phyloP scores from a whole-genome alignment of 2,888 invertebrate species.

The Heliconius erato region DNA sequence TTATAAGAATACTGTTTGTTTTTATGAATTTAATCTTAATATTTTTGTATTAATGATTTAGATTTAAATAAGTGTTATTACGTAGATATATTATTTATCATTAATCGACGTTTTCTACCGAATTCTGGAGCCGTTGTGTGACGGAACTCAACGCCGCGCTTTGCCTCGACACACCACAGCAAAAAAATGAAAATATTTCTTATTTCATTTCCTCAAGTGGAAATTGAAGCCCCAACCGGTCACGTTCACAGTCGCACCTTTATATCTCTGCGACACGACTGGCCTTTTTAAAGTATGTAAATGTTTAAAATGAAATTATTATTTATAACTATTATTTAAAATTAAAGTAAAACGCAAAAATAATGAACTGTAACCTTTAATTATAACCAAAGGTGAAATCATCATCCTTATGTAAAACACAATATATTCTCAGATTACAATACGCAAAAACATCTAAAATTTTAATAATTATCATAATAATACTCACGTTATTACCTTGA shows the following conservation, averaged over 20 bases:
- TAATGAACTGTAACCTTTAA: neutral
- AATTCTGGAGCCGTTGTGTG: neutral
- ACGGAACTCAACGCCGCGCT: too few relatives aligned
- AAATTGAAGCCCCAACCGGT: too few relatives aligned
- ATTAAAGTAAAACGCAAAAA: neutral
- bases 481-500: constrained; percentile 29
- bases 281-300: neutral
- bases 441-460: constrained; percentile 29
- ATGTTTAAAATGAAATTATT: neutral
- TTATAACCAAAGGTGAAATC: neutral
- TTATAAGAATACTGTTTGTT: neutral
- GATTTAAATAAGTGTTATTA: neutral
- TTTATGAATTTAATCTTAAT: neutral
- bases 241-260: too few relatives aligned
- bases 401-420: neutral
- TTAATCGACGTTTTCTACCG: neutral
- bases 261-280: neutral
- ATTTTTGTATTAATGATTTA: neutral
- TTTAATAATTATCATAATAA: constrained; percentile 30
- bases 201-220: too few relatives aligned
- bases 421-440: constrained; percentile 7
- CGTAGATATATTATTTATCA: neutral
- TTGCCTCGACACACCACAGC: too few relatives aligned
- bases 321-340: neutral
- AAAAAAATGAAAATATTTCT: too few relatives aligned